Base-by-base conservation (phyloP, 2,888 invertebrate species). In the Sminthurides aquaticus region DNA sequence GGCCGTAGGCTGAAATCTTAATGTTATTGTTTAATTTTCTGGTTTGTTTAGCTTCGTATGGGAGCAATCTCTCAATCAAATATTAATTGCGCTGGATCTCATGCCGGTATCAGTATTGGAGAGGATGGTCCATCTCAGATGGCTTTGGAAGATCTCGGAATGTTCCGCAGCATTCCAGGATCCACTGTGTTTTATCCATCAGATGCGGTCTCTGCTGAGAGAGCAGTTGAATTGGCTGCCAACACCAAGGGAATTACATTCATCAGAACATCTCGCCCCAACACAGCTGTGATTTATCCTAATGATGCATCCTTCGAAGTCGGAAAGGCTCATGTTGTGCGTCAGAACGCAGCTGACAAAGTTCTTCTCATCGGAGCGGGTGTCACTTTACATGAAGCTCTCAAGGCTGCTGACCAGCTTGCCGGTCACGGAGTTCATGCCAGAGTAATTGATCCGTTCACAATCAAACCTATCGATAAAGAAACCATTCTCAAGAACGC, bases 71-170 rank as follows among this genome's bases (percentile, higher is more conserved):
- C 97, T 48, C 96, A 96, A 83, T 90, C 93, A 26, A 97, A 99
- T 80, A 89, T 93, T 24, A 99, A 98, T 81, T 91, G 96, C 79
- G 92, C 84, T 67, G 97, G 97, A 0, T 98, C 98, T 0, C 99
- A 99, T 81, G 95, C 93, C 79, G 99, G 99, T 54, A 90, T 97
- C 25, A 94, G 94, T 76, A 99, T 99, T 80, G 99, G 97, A 34
- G 97, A 97, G 81, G 98, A 98, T 81, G 98, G 98, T 0, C 98
- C 99, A 22, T 93, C 93, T 64, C 99, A 99, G 82, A 99, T 99
- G 99, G 99, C 94, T 2, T 84, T 99, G n/a, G 99, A 99, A 81
- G 99, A 99, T 80, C 79, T 99, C 66, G 91, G 95, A 1, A 84
- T 99, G 84, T 99, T 99, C 86, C 85, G 98, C 52, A 80, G 90